Evolutionary conservation across 1,140 invertebrate genomes (phyloP), one percentile per base, ranked within the genome.

Genomic region (Saccostrea echinata): DNA sequence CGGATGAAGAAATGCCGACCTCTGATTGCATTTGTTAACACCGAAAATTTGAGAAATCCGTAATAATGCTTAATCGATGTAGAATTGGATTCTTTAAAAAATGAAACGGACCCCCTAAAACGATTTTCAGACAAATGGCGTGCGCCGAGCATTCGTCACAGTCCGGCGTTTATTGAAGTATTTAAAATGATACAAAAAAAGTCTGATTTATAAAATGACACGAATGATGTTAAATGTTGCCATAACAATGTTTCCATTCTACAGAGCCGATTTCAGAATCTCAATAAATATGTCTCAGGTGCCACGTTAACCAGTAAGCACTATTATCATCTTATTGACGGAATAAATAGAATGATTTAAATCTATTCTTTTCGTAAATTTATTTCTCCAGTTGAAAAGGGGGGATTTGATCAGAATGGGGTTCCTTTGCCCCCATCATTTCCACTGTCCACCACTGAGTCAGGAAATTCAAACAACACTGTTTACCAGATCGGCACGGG

Each of bases 1-100:
- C 27, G 68, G 68, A 76, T 33, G 13, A 33, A 76, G 27, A 76
- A 30, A 76, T 76, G 30, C 68, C 27, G 68, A 27, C 68, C 24
- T 76, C 68, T 16, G 30, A 76, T 76, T 11, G 8, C 27, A 27
- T 33, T 76, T 76, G 68, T 76, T 76, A 76, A 35, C 24, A 13
- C 68, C 33, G 24, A 76, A 76, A 76, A 76, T 76, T 76, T 76
- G 68, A 76, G 27, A 71, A 76, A 76, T 76, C 68, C 68, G 68
- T 27, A 76, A 76, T 76, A 76, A 76, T 27, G 27, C 30, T 30
- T 76, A 76, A 76, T 76, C 68, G 27, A 2, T 76, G 30, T 76
- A 30, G 68, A 76, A 76, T 30, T 27, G 27, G 27, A 35, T 13
- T 64, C 21, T 64, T 30, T 33, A 76, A 71, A 76, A 76, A 30